phyloP scores from a whole-genome alignment of 2,888 invertebrate genomes.

The Spodoptera picta region DNA sequence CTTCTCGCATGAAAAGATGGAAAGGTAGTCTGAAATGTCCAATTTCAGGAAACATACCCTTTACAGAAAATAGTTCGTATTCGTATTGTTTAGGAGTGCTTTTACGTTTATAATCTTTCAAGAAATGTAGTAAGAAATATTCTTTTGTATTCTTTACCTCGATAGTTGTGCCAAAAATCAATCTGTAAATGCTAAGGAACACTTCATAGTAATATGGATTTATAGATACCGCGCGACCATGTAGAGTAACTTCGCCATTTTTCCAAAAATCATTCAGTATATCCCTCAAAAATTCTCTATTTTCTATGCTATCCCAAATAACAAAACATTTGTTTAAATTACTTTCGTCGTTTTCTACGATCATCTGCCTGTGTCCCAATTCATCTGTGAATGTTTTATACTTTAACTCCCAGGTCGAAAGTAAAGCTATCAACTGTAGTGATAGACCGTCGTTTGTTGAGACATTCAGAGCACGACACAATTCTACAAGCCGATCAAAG shows the following conservation, averaged over 20 bases:
- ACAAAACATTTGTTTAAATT: slow-evolving; percentile 72
- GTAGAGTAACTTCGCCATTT: slow-evolving; percentile 83
- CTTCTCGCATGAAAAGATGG: slow-evolving; percentile 83
- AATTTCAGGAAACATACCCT: slow-evolving; percentile 86
- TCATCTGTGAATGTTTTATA: slow-evolving; percentile 75
- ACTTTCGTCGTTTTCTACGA: slow-evolving; percentile 71
- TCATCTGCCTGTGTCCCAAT: slow-evolving; percentile 71
- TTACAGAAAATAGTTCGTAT: slow-evolving; percentile 84
- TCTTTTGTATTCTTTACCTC: slow-evolving; percentile 77
- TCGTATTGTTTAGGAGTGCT: slow-evolving; percentile 84
- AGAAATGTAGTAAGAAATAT: slow-evolving; percentile 81
- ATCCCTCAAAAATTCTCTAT: slow-evolving; percentile 78
- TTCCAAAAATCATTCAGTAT: slow-evolving; percentile 84
- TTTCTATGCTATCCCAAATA: slow-evolving; percentile 81
- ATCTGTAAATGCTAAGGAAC: slow-evolving; percentile 79
- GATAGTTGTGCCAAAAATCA: slow-evolving; percentile 70
- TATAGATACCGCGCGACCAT: slow-evolving; percentile 79
- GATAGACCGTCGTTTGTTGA: slow-evolving; percentile 79
- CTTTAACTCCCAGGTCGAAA: slow-evolving; percentile 81
- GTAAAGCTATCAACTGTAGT: slow-evolving; percentile 77
- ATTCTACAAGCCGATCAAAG: slow-evolving; percentile 72
- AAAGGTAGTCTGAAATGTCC: slow-evolving; percentile 85
- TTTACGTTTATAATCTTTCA: slow-evolving; percentile 80
- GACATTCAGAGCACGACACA: slow-evolving; percentile 79
- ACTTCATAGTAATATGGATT: slow-evolving; percentile 86